Conservation (phyloP, 2,888 invertebrate species). For the Amiota communis region DNA sequence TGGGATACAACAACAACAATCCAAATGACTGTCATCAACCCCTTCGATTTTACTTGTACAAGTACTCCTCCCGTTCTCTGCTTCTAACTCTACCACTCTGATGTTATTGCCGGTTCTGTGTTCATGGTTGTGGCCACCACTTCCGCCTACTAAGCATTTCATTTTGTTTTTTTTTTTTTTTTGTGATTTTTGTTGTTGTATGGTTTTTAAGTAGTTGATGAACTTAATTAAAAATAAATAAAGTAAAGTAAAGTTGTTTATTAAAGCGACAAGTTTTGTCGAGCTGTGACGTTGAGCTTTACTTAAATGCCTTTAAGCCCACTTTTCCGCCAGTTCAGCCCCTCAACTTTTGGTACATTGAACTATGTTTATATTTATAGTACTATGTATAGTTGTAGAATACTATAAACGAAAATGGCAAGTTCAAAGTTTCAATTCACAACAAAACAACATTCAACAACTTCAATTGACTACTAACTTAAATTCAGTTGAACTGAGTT, state of each 20-base stretch:
- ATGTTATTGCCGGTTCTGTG: no score
- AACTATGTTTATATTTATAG: conserved; percentile 4
- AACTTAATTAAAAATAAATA: conserved; percentile 65
- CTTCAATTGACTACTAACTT: neutral
- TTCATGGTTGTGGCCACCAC: neutral
- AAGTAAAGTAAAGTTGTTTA: conserved; percentile 56
- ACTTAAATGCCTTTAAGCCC: no score
- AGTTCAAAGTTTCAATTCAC: conserved; percentile 20
- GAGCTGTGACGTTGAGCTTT: no score
- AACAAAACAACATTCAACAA: conserved; percentile 2
- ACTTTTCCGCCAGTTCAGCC: neutral
- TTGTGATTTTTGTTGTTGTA: no score
- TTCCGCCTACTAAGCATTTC: conserved; percentile 41
- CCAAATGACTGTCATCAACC: neutral
- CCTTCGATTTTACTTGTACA: neutral
- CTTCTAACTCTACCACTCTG: no score
- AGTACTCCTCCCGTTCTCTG: neutral
- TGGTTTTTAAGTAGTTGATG: conserved; percentile 59
- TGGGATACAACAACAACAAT: no score
- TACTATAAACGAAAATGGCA: conserved; percentile 11
- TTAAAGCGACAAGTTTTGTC: conserved; percentile 49
- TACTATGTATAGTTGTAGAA: no score
- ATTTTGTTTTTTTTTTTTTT: conserved; percentile 56
- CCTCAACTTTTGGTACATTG: neutral
- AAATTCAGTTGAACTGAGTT: conserved; percentile 1